phyloP scores from a whole-genome alignment of 2,797 vertebrate species.

The Tokudaia tokunoshimensis region DNA sequence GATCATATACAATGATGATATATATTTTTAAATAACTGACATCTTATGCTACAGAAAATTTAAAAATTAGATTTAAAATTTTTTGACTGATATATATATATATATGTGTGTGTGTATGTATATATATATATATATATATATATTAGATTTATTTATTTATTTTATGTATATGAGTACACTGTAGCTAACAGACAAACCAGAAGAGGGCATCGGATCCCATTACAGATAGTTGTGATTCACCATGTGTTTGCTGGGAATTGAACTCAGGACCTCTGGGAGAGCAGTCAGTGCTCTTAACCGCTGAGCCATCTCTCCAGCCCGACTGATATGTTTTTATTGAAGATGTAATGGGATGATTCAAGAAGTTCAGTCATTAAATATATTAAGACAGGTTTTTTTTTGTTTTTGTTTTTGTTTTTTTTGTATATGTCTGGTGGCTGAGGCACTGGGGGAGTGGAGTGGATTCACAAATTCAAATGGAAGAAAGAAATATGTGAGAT shows the following conservation, averaged over 20 bases:
- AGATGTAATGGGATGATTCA: neutral
- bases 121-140: no score
- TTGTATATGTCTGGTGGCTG: neutral
- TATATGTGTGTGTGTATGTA: no score
- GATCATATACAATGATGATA: neutral
- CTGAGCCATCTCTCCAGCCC: no score
- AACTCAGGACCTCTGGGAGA: no score
- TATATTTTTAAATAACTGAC: neutral
- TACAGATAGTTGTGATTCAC: no score
- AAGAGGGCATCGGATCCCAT: no score
- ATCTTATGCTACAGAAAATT: neutral
- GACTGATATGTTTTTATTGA: neutral
- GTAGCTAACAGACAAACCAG: no score
- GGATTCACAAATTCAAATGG: neutral
- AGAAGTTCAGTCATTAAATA: constrained; percentile 1
- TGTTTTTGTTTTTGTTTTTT: no score
- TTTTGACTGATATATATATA: neutral
- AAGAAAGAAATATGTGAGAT: constrained; percentile 11
- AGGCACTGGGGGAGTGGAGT: neutral
- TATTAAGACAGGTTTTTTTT: neutral
- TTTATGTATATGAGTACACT: no score
- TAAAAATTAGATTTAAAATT: neutral
- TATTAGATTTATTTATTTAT: no score
- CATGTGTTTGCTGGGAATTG: no score
- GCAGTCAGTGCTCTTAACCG: no score